phyloP scores from a whole-genome alignment of 2,888 invertebrate species.

The Synergus itoensis region DNA sequence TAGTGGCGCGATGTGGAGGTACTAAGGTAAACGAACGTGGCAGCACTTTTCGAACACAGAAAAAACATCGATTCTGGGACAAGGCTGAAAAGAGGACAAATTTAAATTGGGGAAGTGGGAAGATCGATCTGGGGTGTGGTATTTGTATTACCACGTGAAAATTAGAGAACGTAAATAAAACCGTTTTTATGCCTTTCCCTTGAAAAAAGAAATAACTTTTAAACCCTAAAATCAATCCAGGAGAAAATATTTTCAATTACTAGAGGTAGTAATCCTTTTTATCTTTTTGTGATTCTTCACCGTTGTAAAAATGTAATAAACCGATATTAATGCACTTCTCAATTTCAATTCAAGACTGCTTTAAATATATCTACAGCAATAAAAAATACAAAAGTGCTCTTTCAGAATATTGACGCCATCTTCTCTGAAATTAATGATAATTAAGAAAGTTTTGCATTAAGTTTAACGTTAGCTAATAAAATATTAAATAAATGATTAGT shows the following conservation, averaged over 20 bases:
- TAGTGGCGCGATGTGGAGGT: not conserved
- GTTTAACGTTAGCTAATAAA: not conserved
- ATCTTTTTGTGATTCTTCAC: not conserved
- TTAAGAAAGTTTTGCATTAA: not conserved
- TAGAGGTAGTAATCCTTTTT: not conserved
- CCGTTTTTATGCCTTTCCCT: not conserved
- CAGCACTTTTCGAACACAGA: slow-evolving; percentile 4
- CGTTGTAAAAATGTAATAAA: not conserved
- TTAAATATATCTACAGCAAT: not conserved
- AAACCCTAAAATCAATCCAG: not conserved
- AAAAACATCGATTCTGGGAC: slow-evolving; percentile 12
- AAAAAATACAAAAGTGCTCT: not conserved
- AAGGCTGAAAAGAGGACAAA: slow-evolving; percentile 31
- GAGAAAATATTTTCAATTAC: not conserved
- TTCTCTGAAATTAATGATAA: not conserved
- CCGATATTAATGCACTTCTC: fast-evolving
- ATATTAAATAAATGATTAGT: not conserved
- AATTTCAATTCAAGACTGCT: not conserved
- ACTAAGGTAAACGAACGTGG: slow-evolving; percentile 29
- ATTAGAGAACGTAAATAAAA: slow-evolving; percentile 1
- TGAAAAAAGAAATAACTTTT: not conserved
- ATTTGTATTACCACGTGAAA: slow-evolving; percentile 1
- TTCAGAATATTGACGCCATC: not conserved
- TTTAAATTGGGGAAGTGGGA: slow-evolving; percentile 26
- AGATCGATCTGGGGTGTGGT: slow-evolving; percentile 34